These are phyloP conservation scores for Rhodophaea formosa DNA, from an alignment of 2,888 invertebrate species.

Conservation along the genomic window DNA sequence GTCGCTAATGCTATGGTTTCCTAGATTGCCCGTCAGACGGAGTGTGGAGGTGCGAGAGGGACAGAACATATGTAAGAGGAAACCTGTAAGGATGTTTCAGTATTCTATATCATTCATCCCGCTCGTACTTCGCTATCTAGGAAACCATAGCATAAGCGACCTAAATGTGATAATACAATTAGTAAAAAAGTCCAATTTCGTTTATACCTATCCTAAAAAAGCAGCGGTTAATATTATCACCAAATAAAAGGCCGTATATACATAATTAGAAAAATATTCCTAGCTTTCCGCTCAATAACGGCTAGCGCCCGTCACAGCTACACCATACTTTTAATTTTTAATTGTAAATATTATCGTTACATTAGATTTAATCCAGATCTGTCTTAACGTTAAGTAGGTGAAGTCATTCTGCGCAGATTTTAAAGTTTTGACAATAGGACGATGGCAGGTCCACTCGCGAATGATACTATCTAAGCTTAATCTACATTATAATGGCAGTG, in stretches of 20 bases:
- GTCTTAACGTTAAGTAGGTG: constrained; percentile 59
- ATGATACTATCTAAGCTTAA: constrained; percentile 13
- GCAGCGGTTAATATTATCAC: neutral
- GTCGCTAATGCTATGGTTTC: too few species aligned
- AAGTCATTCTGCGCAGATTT: constrained; percentile 37
- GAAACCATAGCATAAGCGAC: too few species aligned
- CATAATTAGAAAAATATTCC: neutral
- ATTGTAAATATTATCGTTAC: constrained; percentile 66
- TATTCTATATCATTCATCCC: too few species aligned
- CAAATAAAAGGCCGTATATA: neutral
- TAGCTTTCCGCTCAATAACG: neutral
- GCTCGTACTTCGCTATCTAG: too few species aligned
- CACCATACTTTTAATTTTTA: constrained; percentile 45
- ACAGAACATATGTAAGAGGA: too few species aligned
- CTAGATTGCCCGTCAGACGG: too few species aligned
- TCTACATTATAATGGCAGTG: too few species aligned
- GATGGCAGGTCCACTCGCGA: constrained; percentile 52
- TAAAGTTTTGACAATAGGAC: constrained; percentile 52
- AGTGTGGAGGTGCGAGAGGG: too few species aligned
- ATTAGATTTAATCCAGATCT: constrained; percentile 68
- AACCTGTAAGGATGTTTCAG: too few species aligned
- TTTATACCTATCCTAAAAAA: too few species aligned
- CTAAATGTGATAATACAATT: too few species aligned
- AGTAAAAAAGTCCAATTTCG: too few species aligned
- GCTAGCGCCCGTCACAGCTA: constrained; percentile 19